Evolutionary conservation across 2,888 invertebrate species (phyloP).

Genomic region (Brachyptera putata): DNA sequence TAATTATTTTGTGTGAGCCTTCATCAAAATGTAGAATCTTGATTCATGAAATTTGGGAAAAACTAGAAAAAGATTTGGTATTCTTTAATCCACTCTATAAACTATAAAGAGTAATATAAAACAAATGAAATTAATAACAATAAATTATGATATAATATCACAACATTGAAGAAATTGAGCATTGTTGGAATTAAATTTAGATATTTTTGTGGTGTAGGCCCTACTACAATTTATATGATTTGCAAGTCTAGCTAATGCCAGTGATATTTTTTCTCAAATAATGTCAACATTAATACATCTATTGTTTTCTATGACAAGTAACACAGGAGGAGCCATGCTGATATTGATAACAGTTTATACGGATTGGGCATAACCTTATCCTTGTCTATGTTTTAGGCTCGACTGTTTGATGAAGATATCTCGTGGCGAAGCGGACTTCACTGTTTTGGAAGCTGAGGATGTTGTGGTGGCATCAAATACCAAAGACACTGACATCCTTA

Average conservation of each 20-base stretch:
- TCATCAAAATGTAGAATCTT: too few species aligned
- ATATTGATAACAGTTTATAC: too few species aligned
- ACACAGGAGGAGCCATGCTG: too few species aligned
- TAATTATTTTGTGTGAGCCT: too few species aligned
- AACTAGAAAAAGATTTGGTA: too few species aligned
- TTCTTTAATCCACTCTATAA: too few species aligned
- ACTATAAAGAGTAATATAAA: too few species aligned
- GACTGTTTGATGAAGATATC: constrained; percentile 76
- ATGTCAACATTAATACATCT: too few species aligned
- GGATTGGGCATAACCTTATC: too few species aligned
- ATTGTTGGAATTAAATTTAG: neutral
- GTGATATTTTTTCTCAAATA: too few species aligned
- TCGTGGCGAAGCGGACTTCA: constrained; percentile 76
- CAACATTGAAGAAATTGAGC: neutral
- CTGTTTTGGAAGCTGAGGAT: constrained; percentile 80
- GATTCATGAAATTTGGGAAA: too few species aligned
- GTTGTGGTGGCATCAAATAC: constrained; percentile 61
- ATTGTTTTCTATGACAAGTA: too few species aligned
- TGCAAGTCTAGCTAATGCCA: neutral
- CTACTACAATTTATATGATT: neutral
- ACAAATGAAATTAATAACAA: neutral
- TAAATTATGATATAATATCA: neutral
- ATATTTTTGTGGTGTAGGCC: neutral
- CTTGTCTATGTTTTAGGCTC: constrained; percentile 51
- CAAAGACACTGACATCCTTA: constrained; percentile 52